phyloP scores from a whole-genome alignment of 2,113 vertebrate species.

The Prietella phreatophila region DNA sequence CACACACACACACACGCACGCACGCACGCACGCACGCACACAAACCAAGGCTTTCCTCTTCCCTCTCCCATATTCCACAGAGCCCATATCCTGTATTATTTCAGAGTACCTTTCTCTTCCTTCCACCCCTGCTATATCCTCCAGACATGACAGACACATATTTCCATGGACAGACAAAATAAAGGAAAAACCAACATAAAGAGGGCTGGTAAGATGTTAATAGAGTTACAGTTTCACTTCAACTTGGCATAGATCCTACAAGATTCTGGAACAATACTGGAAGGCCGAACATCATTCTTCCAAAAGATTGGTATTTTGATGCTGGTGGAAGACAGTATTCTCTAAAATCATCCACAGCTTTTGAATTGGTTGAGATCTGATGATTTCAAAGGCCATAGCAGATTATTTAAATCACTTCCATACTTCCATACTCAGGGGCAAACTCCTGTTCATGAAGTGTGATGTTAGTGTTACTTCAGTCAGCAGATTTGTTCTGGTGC shows the following conservation, averaged over 20 bases:
- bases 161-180: neutral
- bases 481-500: slow-evolving; percentile 30
- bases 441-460: slow-evolving; percentile 20
- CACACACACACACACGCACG: no score
- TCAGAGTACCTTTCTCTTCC: slow-evolving; percentile 22
- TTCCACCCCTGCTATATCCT: slow-evolving; percentile 15
- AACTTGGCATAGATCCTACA: neutral
- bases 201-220: neutral
- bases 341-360: neutral
- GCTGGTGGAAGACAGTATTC: neutral
- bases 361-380: neutral
- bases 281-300: neutral
- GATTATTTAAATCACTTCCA: neutral
- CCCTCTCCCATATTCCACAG: slow-evolving; percentile 1
- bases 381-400: neutral
- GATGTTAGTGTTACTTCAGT: slow-evolving; percentile 7
- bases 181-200: slow-evolving; percentile 6
- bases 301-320: neutral
- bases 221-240: neutral
- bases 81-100: slow-evolving; percentile 36
- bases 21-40: neutral
- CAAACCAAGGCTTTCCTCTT: slow-evolving; percentile 36
- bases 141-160: slow-evolving; percentile 1
- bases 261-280: neutral
- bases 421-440: neutral